A percentile compares a stretch with the other conserved stretches of the same genome.
Evolutionary conservation across 2,888 invertebrate species (phyloP).

Genomic region (Trissolcus japonicus): DNA sequence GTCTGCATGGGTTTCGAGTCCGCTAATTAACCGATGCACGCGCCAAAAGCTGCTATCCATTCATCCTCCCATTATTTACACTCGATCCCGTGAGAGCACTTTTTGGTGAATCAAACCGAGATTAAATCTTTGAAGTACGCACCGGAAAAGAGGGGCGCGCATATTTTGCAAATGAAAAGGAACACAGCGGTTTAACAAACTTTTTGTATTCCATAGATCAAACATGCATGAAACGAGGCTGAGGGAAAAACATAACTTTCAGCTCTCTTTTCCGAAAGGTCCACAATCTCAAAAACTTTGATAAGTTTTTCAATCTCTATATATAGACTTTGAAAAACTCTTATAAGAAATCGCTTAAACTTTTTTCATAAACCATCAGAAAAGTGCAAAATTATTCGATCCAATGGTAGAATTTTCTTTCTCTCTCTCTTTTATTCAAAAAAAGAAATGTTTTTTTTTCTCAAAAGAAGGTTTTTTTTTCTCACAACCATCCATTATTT

Average conservation of each 20-base stretch:
- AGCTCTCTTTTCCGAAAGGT: too few relatives aligned
- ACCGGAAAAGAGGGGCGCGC: slow-evolving; percentile 6
- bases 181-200: neutral
- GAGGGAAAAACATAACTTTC: too few relatives aligned
- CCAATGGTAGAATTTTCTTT: too few relatives aligned
- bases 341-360: too few relatives aligned
- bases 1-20: slow-evolving; percentile 65
- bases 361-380: too few relatives aligned
- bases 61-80: slow-evolving; percentile 39
- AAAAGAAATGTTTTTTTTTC: neutral
- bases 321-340: too few relatives aligned
- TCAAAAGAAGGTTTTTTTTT: neutral
- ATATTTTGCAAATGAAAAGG: slow-evolving; percentile 6
- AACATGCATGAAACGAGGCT: too few relatives aligned
- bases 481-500: slow-evolving; percentile 27
- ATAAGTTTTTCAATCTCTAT: too few relatives aligned
- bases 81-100: slow-evolving; percentile 21
- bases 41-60: slow-evolving; percentile 48
- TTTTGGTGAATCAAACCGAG: slow-evolving; percentile 30
- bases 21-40: slow-evolving; percentile 70
- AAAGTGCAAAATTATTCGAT: too few relatives aligned
- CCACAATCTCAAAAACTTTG: too few relatives aligned
- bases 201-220: neutral
- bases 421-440: too few relatives aligned
- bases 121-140: slow-evolving; percentile 33